Conservation (phyloP, 92 coral and sea anemone genomes). For the Plumapathes pennacea region DNA sequence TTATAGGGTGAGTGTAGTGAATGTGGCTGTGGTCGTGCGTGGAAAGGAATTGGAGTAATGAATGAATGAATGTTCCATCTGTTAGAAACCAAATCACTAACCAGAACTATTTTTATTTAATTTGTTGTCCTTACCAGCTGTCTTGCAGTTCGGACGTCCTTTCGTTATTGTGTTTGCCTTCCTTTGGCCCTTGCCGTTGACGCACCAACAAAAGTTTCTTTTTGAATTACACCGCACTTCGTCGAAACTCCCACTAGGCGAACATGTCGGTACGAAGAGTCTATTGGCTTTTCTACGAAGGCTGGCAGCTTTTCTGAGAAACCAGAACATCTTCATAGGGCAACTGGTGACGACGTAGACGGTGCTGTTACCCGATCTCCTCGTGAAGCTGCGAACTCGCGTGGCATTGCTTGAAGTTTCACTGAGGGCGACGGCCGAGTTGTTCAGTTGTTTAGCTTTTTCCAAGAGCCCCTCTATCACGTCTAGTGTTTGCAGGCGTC, state of each 20-base stretch:
- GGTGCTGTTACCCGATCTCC: too few relatives aligned
- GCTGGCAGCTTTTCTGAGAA: background rate
- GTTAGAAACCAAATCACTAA: too few relatives aligned
- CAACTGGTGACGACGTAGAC: too few relatives aligned
- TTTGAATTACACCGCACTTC: slow-evolving; percentile 11
- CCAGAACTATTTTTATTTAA: too few relatives aligned
- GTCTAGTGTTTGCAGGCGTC: background rate
- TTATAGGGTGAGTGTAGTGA: too few relatives aligned
- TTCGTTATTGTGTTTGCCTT: background rate
- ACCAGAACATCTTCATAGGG: too few relatives aligned
- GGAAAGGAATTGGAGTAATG: too few relatives aligned
- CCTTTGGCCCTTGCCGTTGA: slow-evolving; percentile 7
- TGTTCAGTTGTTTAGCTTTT: background rate
- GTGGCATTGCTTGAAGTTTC: background rate
- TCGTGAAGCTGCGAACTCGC: background rate
- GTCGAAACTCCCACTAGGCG: slow-evolving; percentile 14
- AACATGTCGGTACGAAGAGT: slow-evolving; percentile 12
- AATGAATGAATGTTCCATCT: too few relatives aligned
- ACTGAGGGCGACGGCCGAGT: background rate
- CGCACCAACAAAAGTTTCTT: slow-evolving; percentile 27
- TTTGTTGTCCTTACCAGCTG: background rate
- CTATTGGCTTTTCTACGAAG: background rate
- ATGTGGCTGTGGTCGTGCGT: too few relatives aligned
- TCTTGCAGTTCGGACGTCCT: slow-evolving; percentile 9
- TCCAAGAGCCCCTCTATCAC: background rate